Evolutionary conservation across 2,113 vertebrate genomes (phyloP), one percentile per base, ranked within the genome.

Genomic region (Phocoena sinus): DNA sequence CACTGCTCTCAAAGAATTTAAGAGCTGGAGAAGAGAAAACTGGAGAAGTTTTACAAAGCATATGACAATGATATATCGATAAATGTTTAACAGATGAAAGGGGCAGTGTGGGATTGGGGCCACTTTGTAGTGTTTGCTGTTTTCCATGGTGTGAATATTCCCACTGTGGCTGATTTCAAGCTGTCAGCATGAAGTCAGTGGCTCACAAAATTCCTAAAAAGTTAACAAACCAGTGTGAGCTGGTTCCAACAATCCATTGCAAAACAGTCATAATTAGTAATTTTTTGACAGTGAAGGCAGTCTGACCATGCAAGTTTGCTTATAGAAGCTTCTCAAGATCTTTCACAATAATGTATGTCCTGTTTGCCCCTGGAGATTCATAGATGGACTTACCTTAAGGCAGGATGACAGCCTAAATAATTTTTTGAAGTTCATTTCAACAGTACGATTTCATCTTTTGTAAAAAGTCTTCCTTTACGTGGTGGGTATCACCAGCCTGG

Each of bases 401-500:
- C 50, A 81, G 70, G 38, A 25, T 92, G 68, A 65, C 11, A 33
- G 53, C 14, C 53, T 38, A 65, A 84, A 65, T 93, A 86, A 88
- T 74, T 41, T 94, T 96, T 85, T 73, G 58, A 81, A 44, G 23
- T 82, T 89, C 1, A 23, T 90, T 94, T 93, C n/a, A 94, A 77
- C 4, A 68, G 50, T 65, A 14, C 86, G 56, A 86, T 94, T 92
- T 86, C 53, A 33, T 77, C 81, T 86, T 36, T 31, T 38, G 50
- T 1, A 33, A 20, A 87, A 90, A 84, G 7, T 44, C 26, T 87
- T 81, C 62, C 38, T 83, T 91, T 91, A 58, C 3, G 44, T 56
- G 89, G 47, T 94, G 53, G 28, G 2, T 94, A 70, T 67, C 85
- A 73, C 21, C 62, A 86, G 17, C 56, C 62, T 92, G 60, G 17